phyloP scores from a whole-genome alignment of 2,797 vertebrate genomes.

The Malurus leucopterus region DNA sequence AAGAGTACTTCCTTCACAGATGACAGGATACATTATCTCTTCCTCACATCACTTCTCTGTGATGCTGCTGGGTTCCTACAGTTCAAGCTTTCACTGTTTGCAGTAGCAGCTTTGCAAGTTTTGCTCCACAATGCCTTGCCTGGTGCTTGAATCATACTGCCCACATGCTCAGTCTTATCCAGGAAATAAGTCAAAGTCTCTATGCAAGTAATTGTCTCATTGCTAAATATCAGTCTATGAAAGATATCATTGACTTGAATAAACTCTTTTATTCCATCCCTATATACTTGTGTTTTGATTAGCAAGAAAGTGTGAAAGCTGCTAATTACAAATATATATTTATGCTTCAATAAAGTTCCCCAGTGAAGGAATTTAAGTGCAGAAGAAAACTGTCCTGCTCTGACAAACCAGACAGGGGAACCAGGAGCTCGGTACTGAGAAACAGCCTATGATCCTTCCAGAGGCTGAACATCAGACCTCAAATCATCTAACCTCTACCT shows the following conservation, averaged over 20 bases:
- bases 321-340: neutral
- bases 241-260: neutral
- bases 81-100: neutral
- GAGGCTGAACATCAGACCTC: neutral
- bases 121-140: neutral
- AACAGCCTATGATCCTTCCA: neutral
- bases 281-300: neutral
- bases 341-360: neutral
- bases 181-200: neutral
- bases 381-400: neutral
- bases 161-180: fast-evolving
- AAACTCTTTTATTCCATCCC: neutral
- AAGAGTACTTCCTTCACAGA: neutral
- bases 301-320: neutral
- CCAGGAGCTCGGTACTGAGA: neutral
- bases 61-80: neutral
- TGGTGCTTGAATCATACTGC: neutral
- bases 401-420: neutral
- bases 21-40: neutral
- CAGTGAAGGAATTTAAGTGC: neutral
- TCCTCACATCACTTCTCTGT: neutral
- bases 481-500: neutral
- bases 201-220: neutral
- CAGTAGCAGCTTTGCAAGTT: neutral
- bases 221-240: neutral